phyloP scores from a whole-genome alignment of 2,797 vertebrate genomes.

The Cephalopachus bancanus region DNA sequence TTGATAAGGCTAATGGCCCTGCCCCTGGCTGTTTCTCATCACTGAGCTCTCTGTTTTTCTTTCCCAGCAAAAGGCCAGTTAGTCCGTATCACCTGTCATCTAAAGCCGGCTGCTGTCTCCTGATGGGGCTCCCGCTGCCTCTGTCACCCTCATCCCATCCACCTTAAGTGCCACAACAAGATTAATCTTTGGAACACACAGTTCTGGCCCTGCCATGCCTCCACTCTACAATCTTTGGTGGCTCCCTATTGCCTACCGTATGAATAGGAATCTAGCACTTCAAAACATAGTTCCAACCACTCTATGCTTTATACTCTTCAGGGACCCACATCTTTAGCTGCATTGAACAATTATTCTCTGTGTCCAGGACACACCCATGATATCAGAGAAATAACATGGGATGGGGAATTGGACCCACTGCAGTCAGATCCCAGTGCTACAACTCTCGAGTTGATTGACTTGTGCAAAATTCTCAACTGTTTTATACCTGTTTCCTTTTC shows the following conservation, averaged over 20 bases:
- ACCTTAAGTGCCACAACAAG: background rate
- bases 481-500: background rate
- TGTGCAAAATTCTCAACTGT: background rate
- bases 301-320: background rate
- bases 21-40: conserved; percentile 67
- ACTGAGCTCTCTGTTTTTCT: conserved; percentile 52
- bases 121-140: background rate
- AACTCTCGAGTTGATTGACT: background rate
- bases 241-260: background rate
- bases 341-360: background rate
- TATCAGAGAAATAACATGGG: background rate
- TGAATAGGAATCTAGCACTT: background rate
- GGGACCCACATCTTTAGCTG: background rate
- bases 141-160: background rate
- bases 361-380: background rate
- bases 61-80: conserved; percentile 51
- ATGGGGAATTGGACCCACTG: background rate
- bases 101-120: background rate
- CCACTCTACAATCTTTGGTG: background rate
- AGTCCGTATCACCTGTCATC: conserved; percentile 57
- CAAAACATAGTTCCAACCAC: background rate
- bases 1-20: conserved; percentile 79
- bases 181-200: background rate
- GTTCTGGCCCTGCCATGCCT: background rate
- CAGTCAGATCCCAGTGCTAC: background rate